Conservation (phyloP, 2,888 invertebrate genomes). For the Lasiommata megera region DNA sequence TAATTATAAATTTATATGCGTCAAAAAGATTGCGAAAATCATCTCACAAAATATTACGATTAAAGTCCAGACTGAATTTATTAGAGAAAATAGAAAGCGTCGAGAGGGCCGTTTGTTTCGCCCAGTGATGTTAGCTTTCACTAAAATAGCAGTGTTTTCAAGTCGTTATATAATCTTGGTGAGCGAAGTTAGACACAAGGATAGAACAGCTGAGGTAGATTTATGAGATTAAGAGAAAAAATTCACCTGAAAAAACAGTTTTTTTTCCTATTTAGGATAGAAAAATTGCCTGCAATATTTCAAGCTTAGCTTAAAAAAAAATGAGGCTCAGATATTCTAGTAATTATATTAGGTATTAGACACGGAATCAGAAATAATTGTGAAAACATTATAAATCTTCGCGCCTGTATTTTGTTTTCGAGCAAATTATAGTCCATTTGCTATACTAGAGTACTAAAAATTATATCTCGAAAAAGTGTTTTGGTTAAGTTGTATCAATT, state of each 20-base stretch:
- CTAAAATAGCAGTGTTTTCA: constrained; percentile 61
- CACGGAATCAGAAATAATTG: no score
- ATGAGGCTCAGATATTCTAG: no score
- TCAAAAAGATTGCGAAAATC: not conserved
- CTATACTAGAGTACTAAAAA: no score
- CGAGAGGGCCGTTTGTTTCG: not conserved
- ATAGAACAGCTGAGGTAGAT: not conserved
- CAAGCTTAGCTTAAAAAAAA: no score
- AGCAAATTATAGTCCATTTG: no score
- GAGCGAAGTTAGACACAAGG: not conserved
- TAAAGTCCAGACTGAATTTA: not conserved
- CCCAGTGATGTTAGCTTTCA: not conserved
- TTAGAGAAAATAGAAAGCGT: not conserved
- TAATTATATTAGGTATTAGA: no score
- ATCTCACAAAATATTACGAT: not conserved
- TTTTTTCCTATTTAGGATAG: not conserved
- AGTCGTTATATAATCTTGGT: constrained; percentile 32
- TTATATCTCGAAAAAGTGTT: no score
- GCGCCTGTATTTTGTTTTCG: no score
- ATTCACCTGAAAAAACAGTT: not conserved
- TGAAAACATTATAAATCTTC: no score
- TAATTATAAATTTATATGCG: no score
- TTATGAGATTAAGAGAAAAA: not conserved
- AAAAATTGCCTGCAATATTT: no score
- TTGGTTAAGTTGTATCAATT: no score